A percentile compares a stretch with the other conserved stretches of the same genome.
These are phyloP conservation scores for Dendroctonus ponderosae DNA, from an alignment of 1,140 invertebrate species.

Conservation along the genomic window DNA sequence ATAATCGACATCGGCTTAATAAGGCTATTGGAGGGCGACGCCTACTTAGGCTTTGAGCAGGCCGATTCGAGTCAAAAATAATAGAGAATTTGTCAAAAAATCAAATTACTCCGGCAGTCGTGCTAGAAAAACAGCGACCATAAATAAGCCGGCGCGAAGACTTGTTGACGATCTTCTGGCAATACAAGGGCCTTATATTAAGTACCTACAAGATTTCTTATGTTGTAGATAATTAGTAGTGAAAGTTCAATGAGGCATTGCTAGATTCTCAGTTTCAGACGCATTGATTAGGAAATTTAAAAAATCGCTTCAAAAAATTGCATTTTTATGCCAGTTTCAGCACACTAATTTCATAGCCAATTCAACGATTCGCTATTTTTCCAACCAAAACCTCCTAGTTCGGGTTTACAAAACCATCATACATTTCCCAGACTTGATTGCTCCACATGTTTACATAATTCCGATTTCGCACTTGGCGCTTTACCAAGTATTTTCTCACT, in stretches of 20 bases:
- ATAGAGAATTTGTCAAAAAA: slow-evolving; percentile 33
- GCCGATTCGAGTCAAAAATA: slow-evolving; percentile 21
- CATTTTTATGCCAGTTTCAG: too few species aligned
- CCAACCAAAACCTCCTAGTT: too few species aligned
- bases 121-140: slow-evolving; percentile 5
- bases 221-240: too few species aligned
- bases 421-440: too few species aligned
- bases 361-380: too few species aligned
- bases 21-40: slow-evolving; percentile 13
- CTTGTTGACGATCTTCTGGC: not conserved
- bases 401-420: too few species aligned
- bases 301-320: too few species aligned
- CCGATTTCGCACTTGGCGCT: not conserved
- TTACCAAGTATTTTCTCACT: not conserved
- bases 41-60: slow-evolving; percentile 18
- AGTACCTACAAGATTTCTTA: too few species aligned
- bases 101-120: slow-evolving; percentile 18
- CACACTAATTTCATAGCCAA: too few species aligned
- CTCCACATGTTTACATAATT: not conserved
- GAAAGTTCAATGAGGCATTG: too few species aligned
- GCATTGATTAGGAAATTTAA: too few species aligned
- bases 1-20: slow-evolving; percentile 24
- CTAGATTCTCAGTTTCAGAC: too few species aligned
- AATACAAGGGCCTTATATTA: not conserved
- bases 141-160: not conserved